These are phyloP conservation scores for Meteorus sp. DNA, from an alignment of 1,140 invertebrate genomes.

Conservation along the genomic window DNA sequence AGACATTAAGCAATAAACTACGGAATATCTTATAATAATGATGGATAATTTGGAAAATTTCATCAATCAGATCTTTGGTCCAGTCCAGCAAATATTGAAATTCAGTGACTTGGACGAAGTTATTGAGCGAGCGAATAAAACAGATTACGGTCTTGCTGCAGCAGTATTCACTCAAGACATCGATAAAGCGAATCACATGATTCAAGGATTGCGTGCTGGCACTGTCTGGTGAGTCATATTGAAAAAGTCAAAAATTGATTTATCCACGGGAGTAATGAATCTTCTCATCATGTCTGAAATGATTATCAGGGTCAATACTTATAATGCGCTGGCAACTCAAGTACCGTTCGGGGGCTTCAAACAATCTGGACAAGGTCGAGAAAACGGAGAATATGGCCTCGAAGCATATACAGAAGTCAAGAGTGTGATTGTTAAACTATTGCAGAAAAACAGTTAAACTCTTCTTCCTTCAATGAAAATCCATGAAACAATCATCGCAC, in stretches of 20 bases:
- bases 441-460: slow-evolving; percentile 82
- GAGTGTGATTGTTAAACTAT: slow-evolving; percentile 79
- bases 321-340: slow-evolving; percentile 77
- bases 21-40: slow-evolving; percentile 17
- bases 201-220: slow-evolving; percentile 82
- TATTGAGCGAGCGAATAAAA: slow-evolving; percentile 85
- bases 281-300: too few species aligned
- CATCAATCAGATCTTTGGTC: slow-evolving; percentile 90
- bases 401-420: slow-evolving; percentile 92
- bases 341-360: slow-evolving; percentile 95
- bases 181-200: slow-evolving; percentile 78
- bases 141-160: slow-evolving; percentile 90
- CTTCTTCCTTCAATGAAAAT: background rate
- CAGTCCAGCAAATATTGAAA: slow-evolving; percentile 94
- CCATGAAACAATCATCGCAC: too few species aligned
- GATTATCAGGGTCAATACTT: slow-evolving; percentile 93
- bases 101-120: slow-evolving; percentile 90
- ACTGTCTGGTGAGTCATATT: slow-evolving; percentile 95
- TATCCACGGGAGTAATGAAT: too few species aligned
- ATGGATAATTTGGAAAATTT: too few species aligned
- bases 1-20: too few species aligned
- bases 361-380: slow-evolving; percentile 90
- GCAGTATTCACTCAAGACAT: slow-evolving; percentile 88
- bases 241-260: too few species aligned
- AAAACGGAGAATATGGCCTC: slow-evolving; percentile 88